Base-by-base conservation (phyloP, 2,888 invertebrate species). In the Synanthedon myopaeformis region DNA sequence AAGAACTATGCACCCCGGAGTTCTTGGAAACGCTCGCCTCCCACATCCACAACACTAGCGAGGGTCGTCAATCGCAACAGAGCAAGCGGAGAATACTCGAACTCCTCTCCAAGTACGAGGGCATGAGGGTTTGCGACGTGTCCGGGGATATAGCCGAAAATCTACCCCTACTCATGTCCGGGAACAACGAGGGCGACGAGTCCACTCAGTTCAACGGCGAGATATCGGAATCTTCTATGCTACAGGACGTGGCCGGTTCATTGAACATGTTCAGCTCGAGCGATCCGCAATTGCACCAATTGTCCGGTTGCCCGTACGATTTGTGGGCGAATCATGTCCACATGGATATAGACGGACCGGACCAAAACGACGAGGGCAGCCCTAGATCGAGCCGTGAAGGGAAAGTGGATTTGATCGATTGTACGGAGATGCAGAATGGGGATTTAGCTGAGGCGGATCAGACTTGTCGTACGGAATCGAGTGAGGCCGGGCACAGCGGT, bases 381-480 rank as follows among this genome's bases (percentile, higher is more conserved):
- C 73, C 78, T 28, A 75, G 74, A 12, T 79, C 79, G 45, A 76
- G 77, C 59, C 82, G 79, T 56, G 88, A 85, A 54, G 79, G 77
- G 41, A 87, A 87, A 62, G 79, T 82, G 41, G 88, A 87, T 64
- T 70, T 88, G 55, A 76, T 86, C 28, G 79, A 83, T 60, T 83
- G 83, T 64, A 82, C 84, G 17, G 89, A 89, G 61, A 90, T 89
- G 71, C 89, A 90, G 58, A 92, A 94, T 70, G 93, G 91, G 28
- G 94, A 94, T 68, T 79, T 94, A 59, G 94, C 94, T 0, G 94
- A 94, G 76, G 94, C 94, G 10, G 94, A 94, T 81, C 94, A 94
- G 75, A 92, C 92, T 53, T 89, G 92, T 61, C 89, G 82, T 52
- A 57, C 69, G 4, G 84, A 80, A n/a, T 61, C 60, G 17, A 72